These are phyloP conservation scores for Phycodurus eques DNA, from an alignment of 2,113 vertebrate species.

Conservation along the genomic window DNA sequence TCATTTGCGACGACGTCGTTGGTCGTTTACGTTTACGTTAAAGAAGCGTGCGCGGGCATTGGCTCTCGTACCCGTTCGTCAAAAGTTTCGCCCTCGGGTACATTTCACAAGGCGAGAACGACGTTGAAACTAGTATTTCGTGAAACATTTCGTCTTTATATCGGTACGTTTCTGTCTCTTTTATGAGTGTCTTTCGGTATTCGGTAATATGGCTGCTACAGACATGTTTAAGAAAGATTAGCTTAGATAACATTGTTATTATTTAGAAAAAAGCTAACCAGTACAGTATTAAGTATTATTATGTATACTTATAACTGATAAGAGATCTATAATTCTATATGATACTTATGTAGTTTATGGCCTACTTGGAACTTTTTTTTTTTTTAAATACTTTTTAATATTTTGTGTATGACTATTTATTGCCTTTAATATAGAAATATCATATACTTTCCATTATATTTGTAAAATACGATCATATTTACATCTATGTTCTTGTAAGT, in stretches of 20 bases:
- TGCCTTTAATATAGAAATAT: not conserved
- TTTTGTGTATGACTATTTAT: not conserved
- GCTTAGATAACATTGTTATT: not conserved
- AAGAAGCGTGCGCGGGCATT: conserved; percentile 4
- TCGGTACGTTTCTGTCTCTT: not conserved
- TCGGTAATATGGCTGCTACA: not conserved
- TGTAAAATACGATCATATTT: not conserved
- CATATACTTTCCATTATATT: not conserved
- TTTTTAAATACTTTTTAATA: not conserved
- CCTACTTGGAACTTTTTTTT: not conserved
- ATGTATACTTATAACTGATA: not conserved
- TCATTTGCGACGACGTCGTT: conserved; percentile 3
- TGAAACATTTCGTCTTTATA: not conserved
- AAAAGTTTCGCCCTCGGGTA: not conserved
- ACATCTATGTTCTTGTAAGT: not conserved
- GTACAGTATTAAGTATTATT: too few species aligned
- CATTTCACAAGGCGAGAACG: not conserved
- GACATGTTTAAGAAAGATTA: not conserved
- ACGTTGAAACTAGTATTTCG: conserved; percentile 14
- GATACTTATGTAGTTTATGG: not conserved
- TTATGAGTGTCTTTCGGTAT: not conserved
- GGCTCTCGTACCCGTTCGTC: conserved; percentile 19
- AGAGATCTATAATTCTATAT: not conserved
- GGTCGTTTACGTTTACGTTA: not conserved
- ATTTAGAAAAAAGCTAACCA: too few species aligned